Conservation (phyloP, 2,888 invertebrate genomes). For the Ophioninae sp. region DNA sequence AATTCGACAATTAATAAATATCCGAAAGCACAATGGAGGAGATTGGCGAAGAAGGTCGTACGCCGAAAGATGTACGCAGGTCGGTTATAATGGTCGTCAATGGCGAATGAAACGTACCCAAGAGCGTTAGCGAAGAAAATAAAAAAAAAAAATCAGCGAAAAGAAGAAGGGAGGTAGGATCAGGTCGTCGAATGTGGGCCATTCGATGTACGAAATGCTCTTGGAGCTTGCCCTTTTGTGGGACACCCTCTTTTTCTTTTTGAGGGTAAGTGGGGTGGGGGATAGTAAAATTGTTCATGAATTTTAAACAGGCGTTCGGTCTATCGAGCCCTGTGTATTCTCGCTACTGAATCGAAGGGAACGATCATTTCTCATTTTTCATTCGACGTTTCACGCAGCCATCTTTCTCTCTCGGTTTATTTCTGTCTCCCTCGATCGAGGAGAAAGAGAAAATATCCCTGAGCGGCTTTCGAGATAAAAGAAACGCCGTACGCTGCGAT, state of each 20-base stretch:
- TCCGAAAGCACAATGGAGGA: conserved; percentile 59
- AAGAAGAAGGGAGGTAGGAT: conserved; percentile 15
- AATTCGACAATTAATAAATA: conserved; percentile 78
- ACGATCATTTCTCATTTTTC: conserved; percentile 80
- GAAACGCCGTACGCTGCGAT: conserved; percentile 70
- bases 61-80: conserved; percentile 16
- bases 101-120: conserved; percentile 43
- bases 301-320: conserved; percentile 78
- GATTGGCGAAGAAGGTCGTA: conserved; percentile 22
- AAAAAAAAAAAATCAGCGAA: conserved; percentile 11
- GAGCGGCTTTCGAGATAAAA: conserved; percentile 44
- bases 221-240: conserved; percentile 70
- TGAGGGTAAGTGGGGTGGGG: conserved; percentile 47
- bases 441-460: conserved; percentile 42
- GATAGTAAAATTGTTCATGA: conserved; percentile 80
- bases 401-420: conserved; percentile 11
- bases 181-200: conserved; percentile 56
- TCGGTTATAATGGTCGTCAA: conserved; percentile 20
- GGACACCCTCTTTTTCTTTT: conserved; percentile 19
- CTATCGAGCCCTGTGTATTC: conserved; percentile 14
- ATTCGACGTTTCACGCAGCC: conserved; percentile 64
- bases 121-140: conserved; percentile 13
- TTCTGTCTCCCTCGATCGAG: conserved; percentile 5
- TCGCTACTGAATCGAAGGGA: conserved; percentile 72
- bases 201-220: conserved; percentile 61